Percentiles rank a stretch among this genome's conserved stretches.
These are phyloP conservation scores for Magallana gigas DNA, from an alignment of 1,140 invertebrate genomes.

Conservation along the genomic window DNA sequence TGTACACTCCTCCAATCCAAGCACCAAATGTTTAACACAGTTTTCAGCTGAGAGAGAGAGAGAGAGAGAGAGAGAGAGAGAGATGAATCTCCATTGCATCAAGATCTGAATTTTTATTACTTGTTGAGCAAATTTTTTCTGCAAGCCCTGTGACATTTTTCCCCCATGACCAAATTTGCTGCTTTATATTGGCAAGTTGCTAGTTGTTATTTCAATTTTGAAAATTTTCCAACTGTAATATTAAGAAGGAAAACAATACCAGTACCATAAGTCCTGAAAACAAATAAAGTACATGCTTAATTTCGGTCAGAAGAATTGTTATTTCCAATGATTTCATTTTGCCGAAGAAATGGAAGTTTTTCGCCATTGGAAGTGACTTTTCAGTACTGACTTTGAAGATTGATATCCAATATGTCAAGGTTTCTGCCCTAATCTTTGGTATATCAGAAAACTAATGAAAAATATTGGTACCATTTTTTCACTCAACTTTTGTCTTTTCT, in stretches of 20 bases:
- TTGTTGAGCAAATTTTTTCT: neutral
- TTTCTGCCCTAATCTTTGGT: neutral
- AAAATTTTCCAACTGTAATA: neutral
- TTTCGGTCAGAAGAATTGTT: neutral
- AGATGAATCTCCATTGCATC: neutral
- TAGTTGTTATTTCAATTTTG: neutral
- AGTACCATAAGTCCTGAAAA: too few relatives aligned
- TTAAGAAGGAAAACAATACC: neutral
- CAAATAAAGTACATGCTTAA: too few relatives aligned
- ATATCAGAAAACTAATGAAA: too few relatives aligned
- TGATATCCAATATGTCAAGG: neutral
- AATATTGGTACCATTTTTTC: too few relatives aligned
- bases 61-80: neutral
- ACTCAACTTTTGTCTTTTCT: too few relatives aligned
- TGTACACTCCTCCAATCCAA: too few relatives aligned
- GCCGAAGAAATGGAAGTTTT: neutral
- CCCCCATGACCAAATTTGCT: conserved; percentile 3
- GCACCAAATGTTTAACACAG: neutral
- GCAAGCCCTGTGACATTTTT: neutral
- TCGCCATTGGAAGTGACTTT: conserved; percentile 12
- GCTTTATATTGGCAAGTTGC: neutral
- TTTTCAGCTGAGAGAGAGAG: neutral
- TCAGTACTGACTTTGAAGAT: neutral
- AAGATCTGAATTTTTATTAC: neutral
- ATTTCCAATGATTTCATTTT: conserved; percentile 5